Evolutionary conservation across 2,797 vertebrate species (phyloP), one percentile per base, ranked within the genome.

Genomic region (Sus cebifrons): DNA sequence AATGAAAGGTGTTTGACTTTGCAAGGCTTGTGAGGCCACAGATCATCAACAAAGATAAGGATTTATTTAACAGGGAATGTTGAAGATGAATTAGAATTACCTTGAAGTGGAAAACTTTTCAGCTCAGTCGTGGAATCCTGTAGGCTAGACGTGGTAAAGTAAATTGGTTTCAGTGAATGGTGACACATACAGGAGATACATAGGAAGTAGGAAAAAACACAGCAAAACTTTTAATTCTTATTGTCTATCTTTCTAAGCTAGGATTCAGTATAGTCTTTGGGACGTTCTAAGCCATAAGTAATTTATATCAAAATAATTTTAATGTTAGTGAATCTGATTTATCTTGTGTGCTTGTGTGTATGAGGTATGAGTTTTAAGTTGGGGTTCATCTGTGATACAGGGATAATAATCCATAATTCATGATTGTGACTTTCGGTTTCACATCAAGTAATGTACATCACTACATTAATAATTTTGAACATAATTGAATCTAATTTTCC

Each of bases 1-100:
- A 89, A 44, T 75, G 18, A 94, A 92, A 85, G 25, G 67, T 91
- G 32, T 85, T 81, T 79, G 18, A 85, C 44, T 84, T 91, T 77
- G n/a, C 8, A 70, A 84, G 13, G 20, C 64, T 92, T 92, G 54
- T 56, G 52, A 70, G 25, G 54, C 52, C 15, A 12, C 25, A 44
- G 73, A 25, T 91, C 58, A 58, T 74, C 36, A 84, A 56, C 16
- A 84, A 77, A 88, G 29, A 44, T 52, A 74, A 64, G 7, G 4
- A 25, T 92, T 70, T 77, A 68, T 70, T 70, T 81, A 70, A 68
- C 1, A 77, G 4, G 17, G 11, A 77, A 83, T 13, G 36, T n/a
- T 94, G 40, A 65, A 67, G 70, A 77, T 77, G 13, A 70, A n/a
- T 58, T 70, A 83, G 16, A 20, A 2, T 83, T 77, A 52, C 20